These are phyloP conservation scores for Antheraea pernyi DNA, from an alignment of 1,140 invertebrate genomes.

Conservation along the genomic window DNA sequence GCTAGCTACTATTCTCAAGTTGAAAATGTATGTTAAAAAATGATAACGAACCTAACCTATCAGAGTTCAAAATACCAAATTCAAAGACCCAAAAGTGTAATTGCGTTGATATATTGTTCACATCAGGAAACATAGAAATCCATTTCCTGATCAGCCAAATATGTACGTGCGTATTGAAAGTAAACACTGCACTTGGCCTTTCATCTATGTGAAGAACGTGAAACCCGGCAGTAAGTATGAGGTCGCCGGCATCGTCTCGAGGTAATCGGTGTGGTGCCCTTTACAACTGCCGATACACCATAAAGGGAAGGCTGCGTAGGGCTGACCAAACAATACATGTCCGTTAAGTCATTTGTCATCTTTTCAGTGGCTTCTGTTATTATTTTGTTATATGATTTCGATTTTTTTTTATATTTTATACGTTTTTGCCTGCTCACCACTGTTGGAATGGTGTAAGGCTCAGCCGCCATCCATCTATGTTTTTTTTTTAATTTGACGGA, in stretches of 20 bases:
- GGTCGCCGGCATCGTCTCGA: constrained; percentile 39
- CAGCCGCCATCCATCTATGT: constrained; percentile 93
- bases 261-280: constrained; percentile 56
- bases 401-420: neutral
- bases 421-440: constrained; percentile 45
- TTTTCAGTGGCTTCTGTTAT: neutral
- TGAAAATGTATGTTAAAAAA: no score
- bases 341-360: neutral
- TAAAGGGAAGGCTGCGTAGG: constrained; percentile 41
- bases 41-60: no score
- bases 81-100: neutral
- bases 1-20: no score
- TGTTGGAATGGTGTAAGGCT: constrained; percentile 66
- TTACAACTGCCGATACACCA: constrained; percentile 47
- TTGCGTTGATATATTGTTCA: constrained; percentile 4
- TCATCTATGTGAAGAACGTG: constrained; percentile 37
- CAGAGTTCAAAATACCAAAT: neutral
- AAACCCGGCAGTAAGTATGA: constrained; percentile 58
- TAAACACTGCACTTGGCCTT: constrained; percentile 35
- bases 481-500: constrained; percentile 92
- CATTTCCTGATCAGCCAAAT: constrained; percentile 43
- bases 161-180: constrained; percentile 29
- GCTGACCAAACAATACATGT: constrained; percentile 1
- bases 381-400: neutral
- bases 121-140: constrained; percentile 29